Percentiles rank a stretch among this genome's conserved stretches.
Conservation (phyloP, 2,797 vertebrate species). For the Xiphorhynchus erythropygius region DNA sequence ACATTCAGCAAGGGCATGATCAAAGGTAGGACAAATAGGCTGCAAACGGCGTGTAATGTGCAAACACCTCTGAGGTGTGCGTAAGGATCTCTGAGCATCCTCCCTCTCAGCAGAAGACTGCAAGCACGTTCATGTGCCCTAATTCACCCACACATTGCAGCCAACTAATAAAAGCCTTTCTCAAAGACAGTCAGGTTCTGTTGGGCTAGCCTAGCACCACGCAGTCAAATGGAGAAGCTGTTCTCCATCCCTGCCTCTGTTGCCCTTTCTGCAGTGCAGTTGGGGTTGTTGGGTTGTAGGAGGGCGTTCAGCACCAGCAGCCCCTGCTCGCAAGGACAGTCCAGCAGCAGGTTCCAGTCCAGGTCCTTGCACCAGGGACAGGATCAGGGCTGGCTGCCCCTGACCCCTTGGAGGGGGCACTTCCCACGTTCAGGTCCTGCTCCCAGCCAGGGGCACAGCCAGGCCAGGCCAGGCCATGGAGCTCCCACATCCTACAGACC, state of each 20-base stretch:
- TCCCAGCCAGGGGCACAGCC: background rate
- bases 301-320: background rate
- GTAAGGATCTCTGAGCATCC: background rate
- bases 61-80: constrained; percentile 29
- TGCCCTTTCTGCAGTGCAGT: background rate
- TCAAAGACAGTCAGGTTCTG: constrained; percentile 8
- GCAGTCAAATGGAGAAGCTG: background rate
- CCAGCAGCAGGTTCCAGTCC: background rate
- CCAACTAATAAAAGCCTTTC: constrained; percentile 15
- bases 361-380: fast-evolving
- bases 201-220: background rate
- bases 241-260: background rate
- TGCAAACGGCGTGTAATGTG: background rate
- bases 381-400: background rate
- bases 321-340: background rate
- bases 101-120: constrained; percentile 26
- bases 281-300: background rate
- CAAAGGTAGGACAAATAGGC: constrained; percentile 49
- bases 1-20: constrained; percentile 8
- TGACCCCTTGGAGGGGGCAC: background rate
- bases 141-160: constrained; percentile 27
- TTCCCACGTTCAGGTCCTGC: fast-evolving
- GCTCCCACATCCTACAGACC: fast-evolving
- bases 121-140: background rate
- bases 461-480: background rate